Percentiles rank a stretch among this genome's conserved stretches.
phyloP scores from a whole-genome alignment of 1,140 invertebrate species.

The Anadara kagoshimensis region DNA sequence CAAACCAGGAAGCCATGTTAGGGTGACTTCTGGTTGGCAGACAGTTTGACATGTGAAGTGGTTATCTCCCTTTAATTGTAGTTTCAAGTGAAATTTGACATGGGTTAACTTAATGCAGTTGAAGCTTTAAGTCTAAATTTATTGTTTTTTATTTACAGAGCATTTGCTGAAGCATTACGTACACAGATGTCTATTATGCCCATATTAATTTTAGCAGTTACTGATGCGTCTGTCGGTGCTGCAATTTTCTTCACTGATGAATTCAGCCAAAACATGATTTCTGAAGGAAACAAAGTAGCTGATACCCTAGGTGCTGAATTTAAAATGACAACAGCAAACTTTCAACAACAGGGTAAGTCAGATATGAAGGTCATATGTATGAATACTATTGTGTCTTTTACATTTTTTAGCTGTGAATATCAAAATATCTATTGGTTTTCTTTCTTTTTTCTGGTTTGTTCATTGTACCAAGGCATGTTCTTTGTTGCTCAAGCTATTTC shows the following conservation, averaged over 20 bases:
- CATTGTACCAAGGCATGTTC: too few species aligned
- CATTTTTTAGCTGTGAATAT: too few species aligned
- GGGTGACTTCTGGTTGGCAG: too few species aligned
- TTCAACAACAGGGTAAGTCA: conserved; percentile 86
- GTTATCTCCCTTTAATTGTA: neutral
- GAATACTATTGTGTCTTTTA: too few species aligned
- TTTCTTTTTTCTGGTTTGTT: too few species aligned
- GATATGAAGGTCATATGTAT: too few species aligned
- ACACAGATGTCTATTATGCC: conserved; percentile 81
- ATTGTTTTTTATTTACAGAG: conserved; percentile 77
- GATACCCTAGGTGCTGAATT: conserved; percentile 93
- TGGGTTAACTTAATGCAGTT: neutral
- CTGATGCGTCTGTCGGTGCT: conserved; percentile 77
- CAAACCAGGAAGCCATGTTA: too few species aligned
- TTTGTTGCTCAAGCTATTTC: too few species aligned
- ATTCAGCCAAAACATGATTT: conserved; percentile 90
- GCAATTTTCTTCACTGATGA: conserved; percentile 90
- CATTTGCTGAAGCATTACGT: conserved; percentile 95
- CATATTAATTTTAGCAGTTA: conserved; percentile 95
- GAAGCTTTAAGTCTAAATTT: neutral
- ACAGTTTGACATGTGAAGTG: too few species aligned
- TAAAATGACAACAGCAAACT: conserved; percentile 88
- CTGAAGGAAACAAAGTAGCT: conserved; percentile 93
- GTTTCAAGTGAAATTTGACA: neutral
- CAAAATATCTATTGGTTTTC: too few species aligned